phyloP scores from a whole-genome alignment of 2,113 vertebrate species.

The Thermophis baileyi region DNA sequence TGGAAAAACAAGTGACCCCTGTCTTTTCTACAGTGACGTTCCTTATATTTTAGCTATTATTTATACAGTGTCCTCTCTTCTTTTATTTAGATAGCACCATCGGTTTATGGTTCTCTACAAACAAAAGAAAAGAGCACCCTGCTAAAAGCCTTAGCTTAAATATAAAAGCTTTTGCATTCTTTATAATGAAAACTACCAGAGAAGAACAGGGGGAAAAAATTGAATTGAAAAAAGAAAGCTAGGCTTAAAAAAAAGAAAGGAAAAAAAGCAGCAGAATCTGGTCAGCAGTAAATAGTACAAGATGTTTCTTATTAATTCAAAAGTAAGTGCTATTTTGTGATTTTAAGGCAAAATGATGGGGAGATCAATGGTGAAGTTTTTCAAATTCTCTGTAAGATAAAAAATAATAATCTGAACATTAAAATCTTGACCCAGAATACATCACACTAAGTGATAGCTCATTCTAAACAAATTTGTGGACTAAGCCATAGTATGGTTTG shows the following conservation, averaged over 20 bases:
- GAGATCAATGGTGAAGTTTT: not conserved
- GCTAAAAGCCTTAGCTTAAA: not conserved
- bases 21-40: not conserved
- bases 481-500: not conserved
- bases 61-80: not conserved
- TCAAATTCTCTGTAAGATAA: not conserved
- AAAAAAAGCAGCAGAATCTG: not conserved
- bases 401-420: not conserved
- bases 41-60: not conserved
- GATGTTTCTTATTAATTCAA: not conserved
- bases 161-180: not conserved
- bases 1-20: constrained; percentile 27
- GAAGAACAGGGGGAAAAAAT: not conserved
- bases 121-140: not conserved
- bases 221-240: not conserved
- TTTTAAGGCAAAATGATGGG: not conserved
- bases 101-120: not conserved
- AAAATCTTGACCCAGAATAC: not conserved
- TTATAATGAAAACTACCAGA: not conserved
- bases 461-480: not conserved
- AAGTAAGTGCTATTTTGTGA: not conserved
- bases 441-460: not conserved
- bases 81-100: not conserved
- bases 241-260: not conserved
- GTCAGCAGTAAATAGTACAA: not conserved